Evolutionary conservation across 1,140 invertebrate species (phyloP).

Genomic region (Drosophila littoralis): DNA sequence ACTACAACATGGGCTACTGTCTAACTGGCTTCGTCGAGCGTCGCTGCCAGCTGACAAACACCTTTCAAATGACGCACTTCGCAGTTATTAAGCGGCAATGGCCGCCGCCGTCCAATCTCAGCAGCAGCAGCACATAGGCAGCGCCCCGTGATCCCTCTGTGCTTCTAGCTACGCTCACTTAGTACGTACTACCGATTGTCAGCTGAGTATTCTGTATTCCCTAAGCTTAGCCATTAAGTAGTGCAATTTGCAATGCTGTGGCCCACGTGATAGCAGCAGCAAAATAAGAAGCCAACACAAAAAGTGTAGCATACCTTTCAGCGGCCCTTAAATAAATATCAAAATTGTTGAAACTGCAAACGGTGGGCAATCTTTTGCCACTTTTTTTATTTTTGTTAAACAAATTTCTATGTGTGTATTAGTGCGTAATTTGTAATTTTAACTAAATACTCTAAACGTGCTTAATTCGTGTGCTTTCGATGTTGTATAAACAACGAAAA

Average conservation of each 20-base stretch:
- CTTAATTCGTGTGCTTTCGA: slow-evolving; percentile 74
- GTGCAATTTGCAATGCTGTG: slow-evolving; percentile 35
- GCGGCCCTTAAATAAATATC: slow-evolving; percentile 16
- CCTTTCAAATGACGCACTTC: slow-evolving; percentile 93
- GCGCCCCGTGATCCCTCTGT: slow-evolving; percentile 13
- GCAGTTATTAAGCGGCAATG: slow-evolving; percentile 90
- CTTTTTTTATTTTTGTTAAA: slow-evolving; percentile 20
- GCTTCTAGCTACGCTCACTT: slow-evolving; percentile 28
- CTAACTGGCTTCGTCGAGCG: slow-evolving; percentile 94
- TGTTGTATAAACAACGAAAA: slow-evolving; percentile 72
- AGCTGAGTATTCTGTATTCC: slow-evolving; percentile 47
- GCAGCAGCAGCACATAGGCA: slow-evolving; percentile 59
- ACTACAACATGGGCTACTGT: slow-evolving; percentile 95
- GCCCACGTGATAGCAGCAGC: slow-evolving; percentile 30
- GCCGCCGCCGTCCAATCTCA: slow-evolving; percentile 75
- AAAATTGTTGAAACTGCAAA: slow-evolving; percentile 8
- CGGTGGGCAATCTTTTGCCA: not conserved
- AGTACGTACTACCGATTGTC: slow-evolving; percentile 48
- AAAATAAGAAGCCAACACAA: not conserved
- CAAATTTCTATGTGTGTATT: slow-evolving; percentile 55
- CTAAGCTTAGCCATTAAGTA: slow-evolving; percentile 42
- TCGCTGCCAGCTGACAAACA: slow-evolving; percentile 90
- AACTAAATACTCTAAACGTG: slow-evolving; percentile 64
- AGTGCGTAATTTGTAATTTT: slow-evolving; percentile 75
- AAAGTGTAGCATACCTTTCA: slow-evolving; percentile 48